Percentiles rank a stretch among this genome's conserved stretches.
Evolutionary conservation across 2,113 vertebrate species (phyloP).

Genomic region (Oostethus manadensis): DNA sequence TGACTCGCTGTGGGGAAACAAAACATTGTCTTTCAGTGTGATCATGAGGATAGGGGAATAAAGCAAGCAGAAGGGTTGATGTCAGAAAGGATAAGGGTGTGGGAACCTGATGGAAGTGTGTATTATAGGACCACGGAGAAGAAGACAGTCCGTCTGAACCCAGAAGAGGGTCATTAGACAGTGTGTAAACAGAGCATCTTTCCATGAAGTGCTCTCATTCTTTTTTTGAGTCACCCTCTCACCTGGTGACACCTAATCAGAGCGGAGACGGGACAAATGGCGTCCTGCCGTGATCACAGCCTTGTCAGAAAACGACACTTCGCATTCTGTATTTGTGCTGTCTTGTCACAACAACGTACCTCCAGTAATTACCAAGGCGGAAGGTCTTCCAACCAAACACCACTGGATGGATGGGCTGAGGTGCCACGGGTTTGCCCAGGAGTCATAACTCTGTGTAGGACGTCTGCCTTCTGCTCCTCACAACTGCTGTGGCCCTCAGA

Average conservation of each 20-base stretch:
- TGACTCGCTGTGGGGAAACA: slow-evolving; percentile 21
- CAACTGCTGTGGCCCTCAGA: slow-evolving; percentile 37
- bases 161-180: slow-evolving; percentile 63
- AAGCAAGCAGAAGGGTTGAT: not conserved
- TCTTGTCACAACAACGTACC: slow-evolving; percentile 75
- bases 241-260: slow-evolving; percentile 69
- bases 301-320: slow-evolving; percentile 72
- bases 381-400: slow-evolving; percentile 63
- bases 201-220: slow-evolving; percentile 49
- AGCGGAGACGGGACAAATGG: slow-evolving; percentile 65
- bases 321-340: slow-evolving; percentile 26
- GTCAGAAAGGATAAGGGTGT: slow-evolving; percentile 13
- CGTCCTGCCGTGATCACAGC: slow-evolving; percentile 62
- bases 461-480: slow-evolving; percentile 38
- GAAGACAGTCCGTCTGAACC: slow-evolving; percentile 42
- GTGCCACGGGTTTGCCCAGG: slow-evolving; percentile 66
- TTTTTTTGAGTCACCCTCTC: slow-evolving; percentile 24
- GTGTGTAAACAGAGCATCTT: slow-evolving; percentile 58
- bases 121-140: slow-evolving; percentile 7
- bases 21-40: slow-evolving; percentile 14
- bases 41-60: slow-evolving; percentile 8
- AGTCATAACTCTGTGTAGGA: slow-evolving; percentile 74
- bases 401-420: slow-evolving; percentile 69
- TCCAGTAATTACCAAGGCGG: slow-evolving; percentile 75
- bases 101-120: slow-evolving; percentile 24